These are phyloP conservation scores for Distichodus sexfasciatus DNA, from an alignment of 2,797 vertebrate genomes.

Conservation along the genomic window DNA sequence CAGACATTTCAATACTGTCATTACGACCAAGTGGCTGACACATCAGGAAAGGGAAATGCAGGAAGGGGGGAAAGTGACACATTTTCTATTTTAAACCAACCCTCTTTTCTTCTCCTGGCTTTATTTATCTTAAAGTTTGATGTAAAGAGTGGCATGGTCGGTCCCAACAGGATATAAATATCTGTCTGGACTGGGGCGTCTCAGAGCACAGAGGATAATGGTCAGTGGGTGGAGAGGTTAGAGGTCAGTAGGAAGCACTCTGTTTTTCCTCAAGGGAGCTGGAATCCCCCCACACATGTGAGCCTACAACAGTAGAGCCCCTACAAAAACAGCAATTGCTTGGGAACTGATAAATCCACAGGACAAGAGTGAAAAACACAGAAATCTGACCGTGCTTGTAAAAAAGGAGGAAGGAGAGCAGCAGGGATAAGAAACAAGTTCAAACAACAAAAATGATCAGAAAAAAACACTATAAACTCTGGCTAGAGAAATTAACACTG, in stretches of 20 bases:
- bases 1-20: constrained; percentile 3
- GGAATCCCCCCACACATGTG: constrained; percentile 10
- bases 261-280: constrained; percentile 33
- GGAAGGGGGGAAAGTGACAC: not conserved
- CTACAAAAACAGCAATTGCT: constrained; percentile 46
- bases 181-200: constrained; percentile 11
- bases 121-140: not conserved
- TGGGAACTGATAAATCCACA: constrained; percentile 76
- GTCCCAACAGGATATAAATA: constrained; percentile 22
- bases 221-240: constrained; percentile 25
- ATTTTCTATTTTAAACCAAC: constrained; percentile 1
- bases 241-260: constrained; percentile 25
- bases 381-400: constrained; percentile 43
- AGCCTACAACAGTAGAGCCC: constrained; percentile 20
- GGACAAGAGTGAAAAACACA: constrained; percentile 64
- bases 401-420: constrained; percentile 30
- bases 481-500: not conserved
- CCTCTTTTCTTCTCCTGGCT: not conserved
- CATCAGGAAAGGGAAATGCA: not conserved
- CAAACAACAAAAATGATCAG: too few relatives aligned
- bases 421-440: constrained; percentile 50
- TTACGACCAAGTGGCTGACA: not conserved
- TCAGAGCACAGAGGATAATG: constrained; percentile 2
- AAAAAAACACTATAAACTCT: too few relatives aligned
- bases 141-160: not conserved